A percentile compares a stretch with the other conserved stretches of the same genome.
These are phyloP conservation scores for Periphyllus acericola DNA, from an alignment of 2,888 invertebrate species.

Conservation along the genomic window DNA sequence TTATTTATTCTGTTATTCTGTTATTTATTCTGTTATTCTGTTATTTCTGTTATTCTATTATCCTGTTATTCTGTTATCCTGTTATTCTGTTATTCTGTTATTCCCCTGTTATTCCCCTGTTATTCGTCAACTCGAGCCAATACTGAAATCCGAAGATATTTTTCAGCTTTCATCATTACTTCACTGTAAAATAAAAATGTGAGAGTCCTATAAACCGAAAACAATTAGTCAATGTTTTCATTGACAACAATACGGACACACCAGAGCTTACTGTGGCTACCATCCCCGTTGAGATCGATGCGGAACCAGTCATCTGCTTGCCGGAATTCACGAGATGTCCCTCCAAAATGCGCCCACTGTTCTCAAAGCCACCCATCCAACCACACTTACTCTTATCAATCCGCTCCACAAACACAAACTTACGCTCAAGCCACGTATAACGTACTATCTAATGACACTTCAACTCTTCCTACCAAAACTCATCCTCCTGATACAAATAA, in stretches of 20 bases:
- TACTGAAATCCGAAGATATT: not conserved
- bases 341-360: not conserved
- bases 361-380: not conserved
- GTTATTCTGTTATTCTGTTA: too few relatives aligned
- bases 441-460: not conserved
- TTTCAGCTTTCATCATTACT: conserved; percentile 6
- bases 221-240: conserved; percentile 22
- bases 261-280: not conserved
- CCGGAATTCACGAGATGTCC: not conserved
- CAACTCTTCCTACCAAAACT: conserved; percentile 6
- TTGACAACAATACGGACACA: conserved; percentile 26
- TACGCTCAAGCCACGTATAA: conserved; percentile 18
- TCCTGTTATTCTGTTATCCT: too few relatives aligned
- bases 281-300: not conserved
- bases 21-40: too few relatives aligned
- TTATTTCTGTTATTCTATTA: too few relatives aligned
- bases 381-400: too few relatives aligned
- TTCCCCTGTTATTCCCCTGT: too few relatives aligned
- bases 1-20: too few relatives aligned
- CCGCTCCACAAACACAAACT: too few relatives aligned
- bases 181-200: not conserved
- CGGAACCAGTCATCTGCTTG: not conserved
- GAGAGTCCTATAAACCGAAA: too few relatives aligned
- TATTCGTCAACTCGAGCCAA: conserved; percentile 23
- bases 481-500: conserved; percentile 19